These are phyloP conservation scores for Elaphurus davidianus DNA, from an alignment of 2,113 vertebrate species.

Conservation along the genomic window DNA sequence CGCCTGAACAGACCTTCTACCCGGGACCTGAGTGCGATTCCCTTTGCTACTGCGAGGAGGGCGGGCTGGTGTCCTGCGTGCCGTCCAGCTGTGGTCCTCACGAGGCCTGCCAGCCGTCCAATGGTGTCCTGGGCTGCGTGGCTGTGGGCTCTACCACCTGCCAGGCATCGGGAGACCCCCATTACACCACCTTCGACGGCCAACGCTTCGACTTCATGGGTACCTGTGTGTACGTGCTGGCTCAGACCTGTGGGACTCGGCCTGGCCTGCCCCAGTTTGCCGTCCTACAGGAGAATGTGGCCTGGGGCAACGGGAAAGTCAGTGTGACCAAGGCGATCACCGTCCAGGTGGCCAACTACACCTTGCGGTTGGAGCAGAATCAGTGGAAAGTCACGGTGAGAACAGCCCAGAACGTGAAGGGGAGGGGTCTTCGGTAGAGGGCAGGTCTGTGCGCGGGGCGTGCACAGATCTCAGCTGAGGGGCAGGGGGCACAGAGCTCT, in stretches of 20 bases:
- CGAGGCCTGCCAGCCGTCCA: constrained; percentile 42
- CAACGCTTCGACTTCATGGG: constrained; percentile 73
- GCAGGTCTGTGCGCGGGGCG: background rate
- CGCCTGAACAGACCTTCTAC: constrained; percentile 77
- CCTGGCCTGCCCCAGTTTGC: background rate
- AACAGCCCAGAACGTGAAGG: accelerated
- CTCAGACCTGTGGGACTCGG: background rate
- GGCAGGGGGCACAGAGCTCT: constrained; percentile 66
- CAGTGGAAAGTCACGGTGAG: constrained; percentile 67
- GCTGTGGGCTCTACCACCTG: constrained; percentile 63
- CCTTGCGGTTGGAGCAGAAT: constrained; percentile 62
- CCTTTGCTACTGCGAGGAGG: constrained; percentile 49
- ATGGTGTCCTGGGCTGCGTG: constrained; percentile 62
- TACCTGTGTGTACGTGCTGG: constrained; percentile 78
- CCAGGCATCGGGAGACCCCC: constrained; percentile 58
- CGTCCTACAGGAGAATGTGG: constrained; percentile 64
- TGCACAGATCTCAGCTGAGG: accelerated
- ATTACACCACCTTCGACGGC: constrained; percentile 79
- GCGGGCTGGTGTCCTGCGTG: constrained; percentile 53
- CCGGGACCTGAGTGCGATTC: background rate
- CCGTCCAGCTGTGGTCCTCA: background rate
- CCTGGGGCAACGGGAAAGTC: constrained; percentile 24
- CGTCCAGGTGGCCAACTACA: constrained; percentile 62
- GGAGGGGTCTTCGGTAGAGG: too few species aligned
- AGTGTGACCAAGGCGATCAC: constrained; percentile 30